Percentiles rank a stretch among this genome's conserved stretches.
phyloP scores from a whole-genome alignment of 2,888 invertebrate species.

The Onthophagus sagittarius region DNA sequence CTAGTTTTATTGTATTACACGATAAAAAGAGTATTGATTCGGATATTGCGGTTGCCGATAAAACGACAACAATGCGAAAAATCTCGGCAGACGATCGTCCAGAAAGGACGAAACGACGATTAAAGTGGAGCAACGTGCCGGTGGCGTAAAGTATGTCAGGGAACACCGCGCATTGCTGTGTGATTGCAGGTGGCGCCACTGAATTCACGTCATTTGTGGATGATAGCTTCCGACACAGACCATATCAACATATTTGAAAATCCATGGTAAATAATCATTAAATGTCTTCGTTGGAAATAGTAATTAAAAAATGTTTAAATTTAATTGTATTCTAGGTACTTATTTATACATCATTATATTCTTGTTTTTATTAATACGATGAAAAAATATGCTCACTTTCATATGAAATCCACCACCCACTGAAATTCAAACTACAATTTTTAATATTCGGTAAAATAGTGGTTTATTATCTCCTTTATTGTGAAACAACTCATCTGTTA shows the following conservation, averaged over 20 bases:
- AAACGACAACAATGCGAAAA: background rate
- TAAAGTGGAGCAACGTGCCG: background rate
- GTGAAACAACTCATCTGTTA: too few species aligned
- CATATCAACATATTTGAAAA: background rate
- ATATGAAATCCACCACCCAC: too few species aligned
- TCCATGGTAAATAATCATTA: background rate
- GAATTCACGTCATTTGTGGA: slow-evolving; percentile 4
- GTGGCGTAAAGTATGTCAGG: background rate
- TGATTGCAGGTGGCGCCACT: slow-evolving; percentile 22
- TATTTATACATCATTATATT: too few species aligned
- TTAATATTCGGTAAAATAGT: too few species aligned
- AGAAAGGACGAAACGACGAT: background rate
- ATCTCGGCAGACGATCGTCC: background rate
- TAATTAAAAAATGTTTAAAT: background rate
- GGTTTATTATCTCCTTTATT: too few species aligned
- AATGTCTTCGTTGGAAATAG: background rate
- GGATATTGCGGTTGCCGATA: background rate
- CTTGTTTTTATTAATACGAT: too few species aligned
- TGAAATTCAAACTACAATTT: too few species aligned
- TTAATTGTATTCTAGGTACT: too few species aligned
- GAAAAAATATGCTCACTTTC: too few species aligned
- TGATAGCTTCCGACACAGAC: background rate
- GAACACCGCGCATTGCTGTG: slow-evolving; percentile 14
- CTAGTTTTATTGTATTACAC: background rate
- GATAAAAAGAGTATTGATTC: background rate